phyloP scores from a whole-genome alignment of 2,888 invertebrate genomes.

The Mamestra brassicae region DNA sequence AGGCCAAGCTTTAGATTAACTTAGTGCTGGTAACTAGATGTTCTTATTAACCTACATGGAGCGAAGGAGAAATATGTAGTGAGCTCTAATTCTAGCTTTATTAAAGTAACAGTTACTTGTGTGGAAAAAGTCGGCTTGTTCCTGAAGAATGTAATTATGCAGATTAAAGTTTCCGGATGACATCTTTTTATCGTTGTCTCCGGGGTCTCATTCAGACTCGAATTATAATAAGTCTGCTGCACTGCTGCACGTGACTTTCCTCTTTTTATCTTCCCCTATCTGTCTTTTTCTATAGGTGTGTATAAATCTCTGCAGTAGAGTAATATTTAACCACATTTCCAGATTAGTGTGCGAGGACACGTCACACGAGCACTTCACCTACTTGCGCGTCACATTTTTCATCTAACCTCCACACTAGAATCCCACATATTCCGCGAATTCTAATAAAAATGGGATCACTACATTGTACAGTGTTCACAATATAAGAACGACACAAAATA shows the following conservation, averaged over 20 bases:
- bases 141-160: conserved; percentile 30
- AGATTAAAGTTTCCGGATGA: conserved; percentile 28
- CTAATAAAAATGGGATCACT: conserved; percentile 49
- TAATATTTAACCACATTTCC: conserved; percentile 3
- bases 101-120: conserved; percentile 37
- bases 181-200: conserved; percentile 4
- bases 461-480: conserved; percentile 33
- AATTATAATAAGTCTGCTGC: background rate
- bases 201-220: conserved; percentile 9
- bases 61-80: conserved; percentile 19
- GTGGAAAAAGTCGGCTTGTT: conserved; percentile 18
- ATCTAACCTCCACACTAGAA: conserved; percentile 8
- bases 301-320: background rate
- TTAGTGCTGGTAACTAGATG: conserved; percentile 44
- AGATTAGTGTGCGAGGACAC: conserved; percentile 35
- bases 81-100: conserved; percentile 34
- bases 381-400: conserved; percentile 26
- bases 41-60: conserved; percentile 56
- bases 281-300: background rate
- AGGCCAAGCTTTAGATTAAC: conserved; percentile 41
- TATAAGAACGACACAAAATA: conserved; percentile 45
- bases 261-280: background rate
- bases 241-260: background rate
- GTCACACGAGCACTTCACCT: conserved; percentile 27
- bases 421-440: conserved; percentile 27